A percentile compares a stretch with the other conserved stretches of the same genome.
phyloP scores from a whole-genome alignment of 2,797 vertebrate genomes.

The Channa striata region DNA sequence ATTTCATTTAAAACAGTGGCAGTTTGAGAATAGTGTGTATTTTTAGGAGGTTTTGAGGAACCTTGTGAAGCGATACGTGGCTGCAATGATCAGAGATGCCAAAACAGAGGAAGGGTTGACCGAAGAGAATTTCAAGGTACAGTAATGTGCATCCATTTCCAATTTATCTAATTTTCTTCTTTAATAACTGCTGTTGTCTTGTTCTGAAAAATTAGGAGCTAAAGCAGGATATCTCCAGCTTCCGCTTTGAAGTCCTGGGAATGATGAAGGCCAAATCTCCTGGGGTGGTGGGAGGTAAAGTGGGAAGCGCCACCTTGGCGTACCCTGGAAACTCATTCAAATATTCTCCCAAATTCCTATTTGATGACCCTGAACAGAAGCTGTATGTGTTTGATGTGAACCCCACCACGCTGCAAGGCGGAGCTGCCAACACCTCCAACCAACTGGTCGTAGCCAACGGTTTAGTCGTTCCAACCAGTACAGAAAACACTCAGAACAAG shows the following conservation, averaged over 20 bases:
- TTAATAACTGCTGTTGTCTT: constrained; percentile 1
- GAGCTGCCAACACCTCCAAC: constrained; percentile 72
- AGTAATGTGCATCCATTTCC: no score
- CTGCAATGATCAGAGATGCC: constrained; percentile 96
- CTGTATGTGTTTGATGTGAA: constrained; percentile 84
- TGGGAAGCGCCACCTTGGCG: constrained; percentile 77
- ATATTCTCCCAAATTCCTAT: constrained; percentile 74
- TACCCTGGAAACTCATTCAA: constrained; percentile 86
- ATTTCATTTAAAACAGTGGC: neutral
- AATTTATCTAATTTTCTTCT: neutral
- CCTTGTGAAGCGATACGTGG: constrained; percentile 96
- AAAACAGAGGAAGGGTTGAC: constrained; percentile 96
- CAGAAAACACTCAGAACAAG: constrained; percentile 78
- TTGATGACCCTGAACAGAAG: constrained; percentile 79
- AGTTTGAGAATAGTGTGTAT: neutral
- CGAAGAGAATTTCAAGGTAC: constrained; percentile 98
- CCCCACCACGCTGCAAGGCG: constrained; percentile 74
- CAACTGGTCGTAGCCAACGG: constrained; percentile 77
- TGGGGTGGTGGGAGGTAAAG: constrained; percentile 71
- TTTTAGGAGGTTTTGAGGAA: constrained; percentile 94
- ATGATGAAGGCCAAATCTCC: constrained; percentile 88
- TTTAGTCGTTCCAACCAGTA: constrained; percentile 71
- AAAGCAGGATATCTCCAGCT: constrained; percentile 99
- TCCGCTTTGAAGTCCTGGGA: constrained; percentile 96
- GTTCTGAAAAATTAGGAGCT: constrained; percentile 86